phyloP scores from a whole-genome alignment of 2,888 invertebrate genomes.

The Seladonia tumulorum region DNA sequence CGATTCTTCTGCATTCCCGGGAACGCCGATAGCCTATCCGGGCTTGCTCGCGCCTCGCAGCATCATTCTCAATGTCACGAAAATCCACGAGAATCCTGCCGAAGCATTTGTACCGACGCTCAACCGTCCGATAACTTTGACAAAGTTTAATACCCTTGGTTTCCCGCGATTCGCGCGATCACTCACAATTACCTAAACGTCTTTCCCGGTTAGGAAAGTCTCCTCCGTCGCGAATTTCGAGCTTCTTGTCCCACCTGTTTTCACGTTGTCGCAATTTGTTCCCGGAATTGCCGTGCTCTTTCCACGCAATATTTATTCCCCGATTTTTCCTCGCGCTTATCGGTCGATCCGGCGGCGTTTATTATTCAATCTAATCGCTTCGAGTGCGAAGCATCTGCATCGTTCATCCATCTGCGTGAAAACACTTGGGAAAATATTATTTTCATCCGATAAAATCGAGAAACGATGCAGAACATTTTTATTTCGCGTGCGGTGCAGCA shows the following conservation, averaged over 20 bases:
- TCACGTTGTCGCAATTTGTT: background rate
- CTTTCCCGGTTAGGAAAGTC: background rate
- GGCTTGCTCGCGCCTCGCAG: background rate
- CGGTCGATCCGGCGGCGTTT: too few species aligned
- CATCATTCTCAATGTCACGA: conserved; percentile 11
- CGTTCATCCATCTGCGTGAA: too few species aligned
- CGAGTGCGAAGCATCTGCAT: too few species aligned
- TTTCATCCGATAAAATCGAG: too few species aligned
- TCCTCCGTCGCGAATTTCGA: background rate
- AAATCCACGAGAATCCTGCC: background rate
- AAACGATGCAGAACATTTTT: too few species aligned
- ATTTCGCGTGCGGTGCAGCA: too few species aligned
- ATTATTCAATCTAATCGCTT: too few species aligned
- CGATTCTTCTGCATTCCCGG: conserved; percentile 18
- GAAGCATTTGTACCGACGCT: background rate
- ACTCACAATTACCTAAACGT: conserved; percentile 1
- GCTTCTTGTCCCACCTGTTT: background rate
- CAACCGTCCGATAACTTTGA: background rate
- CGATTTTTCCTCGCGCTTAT: background rate
- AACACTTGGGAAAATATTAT: too few species aligned
- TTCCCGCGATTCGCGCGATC: background rate
- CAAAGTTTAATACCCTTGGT: background rate
- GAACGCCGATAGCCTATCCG: background rate
- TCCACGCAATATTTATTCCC: background rate
- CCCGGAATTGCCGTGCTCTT: background rate